A percentile compares a stretch with the other conserved stretches of the same genome.
Evolutionary conservation across 2,888 invertebrate species (phyloP).

Genomic region (Metallyticus violacea): DNA sequence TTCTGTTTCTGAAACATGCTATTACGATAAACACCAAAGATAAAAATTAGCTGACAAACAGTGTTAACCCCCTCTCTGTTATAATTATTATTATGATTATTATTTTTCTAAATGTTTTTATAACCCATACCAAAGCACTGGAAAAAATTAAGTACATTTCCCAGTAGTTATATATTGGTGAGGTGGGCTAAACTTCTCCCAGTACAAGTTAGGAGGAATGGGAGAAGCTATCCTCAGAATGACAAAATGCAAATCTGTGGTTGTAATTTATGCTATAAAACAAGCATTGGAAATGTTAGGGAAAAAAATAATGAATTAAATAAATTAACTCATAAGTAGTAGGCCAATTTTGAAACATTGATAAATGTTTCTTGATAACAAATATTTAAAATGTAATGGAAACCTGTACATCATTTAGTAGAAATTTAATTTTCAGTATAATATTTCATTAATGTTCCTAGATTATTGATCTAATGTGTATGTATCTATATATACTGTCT

Average conservation of each 20-base stretch:
- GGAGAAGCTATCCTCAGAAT: background rate
- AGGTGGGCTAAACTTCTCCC: background rate
- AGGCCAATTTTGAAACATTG: slow-evolving; percentile 2
- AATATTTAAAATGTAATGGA: background rate
- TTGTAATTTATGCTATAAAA: background rate
- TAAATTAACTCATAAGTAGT: background rate
- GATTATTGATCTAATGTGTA: background rate
- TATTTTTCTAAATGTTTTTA: background rate
- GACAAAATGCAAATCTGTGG: background rate
- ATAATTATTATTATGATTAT: background rate
- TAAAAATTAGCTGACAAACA: slow-evolving; percentile 8
- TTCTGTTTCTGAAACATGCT: background rate
- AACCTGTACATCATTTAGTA: background rate
- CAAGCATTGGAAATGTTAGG: background rate
- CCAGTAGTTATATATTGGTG: background rate
- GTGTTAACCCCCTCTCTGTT: background rate
- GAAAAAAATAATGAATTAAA: background rate
- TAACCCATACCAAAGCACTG: slow-evolving; percentile 24
- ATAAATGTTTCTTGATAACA: background rate
- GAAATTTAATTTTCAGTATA: slow-evolving; percentile 5
- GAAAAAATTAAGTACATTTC: background rate
- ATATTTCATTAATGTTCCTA: slow-evolving; percentile 25
- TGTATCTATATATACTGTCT: background rate
- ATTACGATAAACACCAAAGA: slow-evolving; percentile 22
- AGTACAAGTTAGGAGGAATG: background rate